Percentiles rank a stretch among this genome's conserved stretches.
These are phyloP conservation scores for Clivina fossor DNA, from an alignment of 2,888 invertebrate genomes.

Conservation along the genomic window DNA sequence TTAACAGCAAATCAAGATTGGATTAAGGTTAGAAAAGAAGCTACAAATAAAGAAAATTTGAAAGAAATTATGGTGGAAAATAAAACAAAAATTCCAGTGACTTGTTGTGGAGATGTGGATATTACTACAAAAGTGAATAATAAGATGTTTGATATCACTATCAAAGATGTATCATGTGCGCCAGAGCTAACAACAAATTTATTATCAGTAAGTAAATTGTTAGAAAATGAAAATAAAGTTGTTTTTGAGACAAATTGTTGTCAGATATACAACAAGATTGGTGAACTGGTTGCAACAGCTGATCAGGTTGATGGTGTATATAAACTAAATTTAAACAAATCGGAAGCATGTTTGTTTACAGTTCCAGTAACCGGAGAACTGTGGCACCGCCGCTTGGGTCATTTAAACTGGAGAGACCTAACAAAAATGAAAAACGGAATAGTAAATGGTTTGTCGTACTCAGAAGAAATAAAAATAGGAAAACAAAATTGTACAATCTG, in stretches of 20 bases:
- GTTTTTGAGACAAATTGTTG: neutral
- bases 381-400: conserved; percentile 6
- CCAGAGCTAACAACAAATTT: neutral
- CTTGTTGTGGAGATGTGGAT: neutral
- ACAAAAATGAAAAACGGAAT: neutral
- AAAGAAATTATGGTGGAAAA: neutral
- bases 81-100: neutral
- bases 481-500: conserved; percentile 28
- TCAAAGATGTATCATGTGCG: neutral
- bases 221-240: neutral
- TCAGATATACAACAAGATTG: neutral
- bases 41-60: neutral
- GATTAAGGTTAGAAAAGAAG: neutral
- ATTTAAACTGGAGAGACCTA: neutral
- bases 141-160: neutral
- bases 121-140: neutral
- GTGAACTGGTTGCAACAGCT: neutral
- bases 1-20: neutral
- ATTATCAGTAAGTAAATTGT: neutral
- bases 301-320: neutral
- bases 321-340: neutral
- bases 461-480: neutral
- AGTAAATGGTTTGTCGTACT: conserved; percentile 1
- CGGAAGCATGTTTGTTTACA: neutral
- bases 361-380: neutral